Conservation (phyloP, 2,797 vertebrate genomes). For the Lycodopsis pacificus region DNA sequence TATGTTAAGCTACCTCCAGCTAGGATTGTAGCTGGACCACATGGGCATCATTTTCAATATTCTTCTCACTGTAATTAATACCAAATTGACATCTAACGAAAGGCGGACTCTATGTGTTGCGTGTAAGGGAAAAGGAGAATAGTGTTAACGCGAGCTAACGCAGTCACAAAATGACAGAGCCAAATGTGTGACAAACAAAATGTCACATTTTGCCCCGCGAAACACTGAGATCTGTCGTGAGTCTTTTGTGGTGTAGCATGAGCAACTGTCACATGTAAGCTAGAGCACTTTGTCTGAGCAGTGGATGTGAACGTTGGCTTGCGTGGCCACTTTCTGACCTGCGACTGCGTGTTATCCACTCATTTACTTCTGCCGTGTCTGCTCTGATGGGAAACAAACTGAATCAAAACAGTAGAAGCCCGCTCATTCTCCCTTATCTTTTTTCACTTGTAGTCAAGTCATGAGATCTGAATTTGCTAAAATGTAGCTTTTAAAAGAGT, state of each 20-base stretch:
- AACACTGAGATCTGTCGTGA: constrained; percentile 58
- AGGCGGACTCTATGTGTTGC: constrained; percentile 11
- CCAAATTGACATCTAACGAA: background rate
- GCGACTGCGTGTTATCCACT: constrained; percentile 13
- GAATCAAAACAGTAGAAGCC: background rate
- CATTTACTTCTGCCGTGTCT: background rate
- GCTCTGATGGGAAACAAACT: background rate
- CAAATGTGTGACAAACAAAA: constrained; percentile 77
- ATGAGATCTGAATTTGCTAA: background rate
- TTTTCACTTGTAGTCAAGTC: background rate
- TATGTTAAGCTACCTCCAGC: constrained; percentile 66
- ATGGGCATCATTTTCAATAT: background rate
- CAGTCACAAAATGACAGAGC: constrained; percentile 72
- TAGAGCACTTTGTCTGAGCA: constrained; percentile 25
- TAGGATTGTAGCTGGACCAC: constrained; percentile 52
- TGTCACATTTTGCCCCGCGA: constrained; percentile 74
- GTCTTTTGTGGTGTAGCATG: constrained; percentile 62
- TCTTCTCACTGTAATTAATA: background rate
- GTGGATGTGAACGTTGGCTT: constrained; percentile 29
- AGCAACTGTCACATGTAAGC: constrained; percentile 62
- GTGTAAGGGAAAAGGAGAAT: constrained; percentile 32
- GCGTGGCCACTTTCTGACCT: constrained; percentile 38
- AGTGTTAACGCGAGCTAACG: constrained; percentile 66
- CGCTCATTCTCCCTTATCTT: background rate
- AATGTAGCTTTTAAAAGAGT: background rate